phyloP scores from a whole-genome alignment of 2,888 invertebrate genomes.

The Pachymerium ferrugineum region DNA sequence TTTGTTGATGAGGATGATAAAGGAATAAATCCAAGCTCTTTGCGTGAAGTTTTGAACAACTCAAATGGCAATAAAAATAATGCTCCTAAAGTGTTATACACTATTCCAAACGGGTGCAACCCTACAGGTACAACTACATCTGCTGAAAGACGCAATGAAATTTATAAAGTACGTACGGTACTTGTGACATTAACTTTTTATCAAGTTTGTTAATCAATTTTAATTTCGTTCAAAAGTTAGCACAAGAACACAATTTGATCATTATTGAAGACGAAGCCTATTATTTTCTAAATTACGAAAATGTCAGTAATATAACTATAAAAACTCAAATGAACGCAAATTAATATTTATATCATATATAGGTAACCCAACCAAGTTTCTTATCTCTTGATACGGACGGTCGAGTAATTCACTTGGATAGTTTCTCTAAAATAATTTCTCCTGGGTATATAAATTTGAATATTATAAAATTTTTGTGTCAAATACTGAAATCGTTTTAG shows the following conservation, averaged over 20 bases:
- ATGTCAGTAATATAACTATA: conserved; percentile 54
- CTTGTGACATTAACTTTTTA: background rate
- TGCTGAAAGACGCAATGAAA: background rate
- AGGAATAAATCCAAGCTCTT: background rate
- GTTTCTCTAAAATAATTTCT: conserved; percentile 66
- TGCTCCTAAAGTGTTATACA: background rate
- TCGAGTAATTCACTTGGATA: conserved; percentile 69
- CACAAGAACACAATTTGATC: conserved; percentile 67
- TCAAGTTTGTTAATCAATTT: background rate
- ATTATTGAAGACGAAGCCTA: conserved; percentile 80
- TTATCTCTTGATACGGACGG: conserved; percentile 69
- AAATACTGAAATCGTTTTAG: conserved; percentile 45
- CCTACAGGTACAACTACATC: background rate
- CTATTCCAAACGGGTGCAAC: background rate
- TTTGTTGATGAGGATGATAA: background rate
- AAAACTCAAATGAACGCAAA: too few species aligned
- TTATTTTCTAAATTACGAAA: conserved; percentile 66
- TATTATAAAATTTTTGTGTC: background rate
- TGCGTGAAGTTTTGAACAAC: background rate
- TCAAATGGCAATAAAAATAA: background rate
- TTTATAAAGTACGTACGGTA: background rate
- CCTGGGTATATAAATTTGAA: conserved; percentile 48
- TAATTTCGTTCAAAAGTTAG: conserved; percentile 49
- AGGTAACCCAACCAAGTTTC: conserved; percentile 54
- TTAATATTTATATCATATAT: background rate